Percentiles rank a stretch among this genome's conserved stretches.
phyloP scores from a whole-genome alignment of 2,888 invertebrate genomes.

The Bugula neritina region DNA sequence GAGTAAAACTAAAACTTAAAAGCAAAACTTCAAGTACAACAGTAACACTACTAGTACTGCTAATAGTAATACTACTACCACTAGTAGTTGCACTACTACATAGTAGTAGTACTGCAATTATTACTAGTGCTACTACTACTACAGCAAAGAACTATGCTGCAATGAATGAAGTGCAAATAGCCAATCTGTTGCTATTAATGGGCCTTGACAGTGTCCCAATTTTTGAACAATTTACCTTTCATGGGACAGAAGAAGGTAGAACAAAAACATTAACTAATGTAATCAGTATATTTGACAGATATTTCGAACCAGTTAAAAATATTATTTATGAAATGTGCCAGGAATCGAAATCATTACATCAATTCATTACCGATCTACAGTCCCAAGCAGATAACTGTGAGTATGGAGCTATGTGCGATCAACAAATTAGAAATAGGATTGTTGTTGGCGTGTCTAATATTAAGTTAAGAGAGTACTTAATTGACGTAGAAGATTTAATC shows the following conservation, averaged over 20 bases:
- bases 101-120: too few species aligned
- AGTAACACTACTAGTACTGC: too few species aligned
- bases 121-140: too few species aligned
- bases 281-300: not conserved
- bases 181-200: not conserved
- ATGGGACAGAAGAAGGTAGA: not conserved
- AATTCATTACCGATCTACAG: not conserved
- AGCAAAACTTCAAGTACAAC: too few species aligned
- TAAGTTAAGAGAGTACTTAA: not conserved
- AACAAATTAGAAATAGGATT: not conserved
- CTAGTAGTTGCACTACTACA: too few species aligned
- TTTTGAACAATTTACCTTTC: not conserved
- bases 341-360: not conserved
- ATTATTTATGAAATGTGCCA: not conserved
- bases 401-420: not conserved
- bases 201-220: not conserved
- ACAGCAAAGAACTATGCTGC: not conserved
- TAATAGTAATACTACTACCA: too few species aligned
- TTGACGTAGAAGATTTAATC: not conserved
- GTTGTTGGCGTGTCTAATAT: not conserved
- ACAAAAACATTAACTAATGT: slow-evolving; percentile 3
- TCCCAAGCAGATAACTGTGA: slow-evolving; percentile 8
- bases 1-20: too few species aligned
- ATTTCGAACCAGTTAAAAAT: slow-evolving; percentile 11
- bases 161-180: not conserved